A percentile compares a stretch with the other conserved stretches of the same genome.
These are phyloP conservation scores for Perizoma flavofasciatum DNA, from an alignment of 2,888 invertebrate species.

Conservation along the genomic window DNA sequence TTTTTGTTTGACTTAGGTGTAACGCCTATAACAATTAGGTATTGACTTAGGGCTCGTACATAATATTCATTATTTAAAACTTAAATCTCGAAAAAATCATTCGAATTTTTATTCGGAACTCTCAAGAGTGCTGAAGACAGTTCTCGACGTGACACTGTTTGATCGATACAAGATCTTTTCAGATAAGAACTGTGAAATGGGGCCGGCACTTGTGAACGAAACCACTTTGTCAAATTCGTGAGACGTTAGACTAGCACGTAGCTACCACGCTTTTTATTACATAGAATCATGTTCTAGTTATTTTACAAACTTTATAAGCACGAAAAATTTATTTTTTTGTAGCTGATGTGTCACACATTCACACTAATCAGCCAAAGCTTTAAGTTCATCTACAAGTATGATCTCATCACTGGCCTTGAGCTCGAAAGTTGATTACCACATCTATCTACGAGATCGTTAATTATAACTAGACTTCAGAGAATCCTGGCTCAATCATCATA, in stretches of 20 bases:
- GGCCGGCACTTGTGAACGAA: slow-evolving; percentile 53
- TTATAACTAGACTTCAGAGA: slow-evolving; percentile 57
- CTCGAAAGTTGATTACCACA: slow-evolving; percentile 42
- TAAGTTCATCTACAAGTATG: slow-evolving; percentile 30
- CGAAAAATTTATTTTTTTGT: slow-evolving; percentile 7
- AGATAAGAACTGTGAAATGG: slow-evolving; percentile 62
- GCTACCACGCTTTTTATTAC: not conserved
- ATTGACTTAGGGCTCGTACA: not conserved
- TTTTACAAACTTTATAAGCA: slow-evolving; percentile 5
- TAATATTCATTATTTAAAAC: slow-evolving; percentile 2
- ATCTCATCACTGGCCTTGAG: slow-evolving; percentile 48
- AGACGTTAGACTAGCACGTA: slow-evolving; percentile 30
- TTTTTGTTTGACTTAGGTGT: too few species aligned
- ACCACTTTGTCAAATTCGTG: slow-evolving; percentile 44
- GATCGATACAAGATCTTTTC: slow-evolving; percentile 67
- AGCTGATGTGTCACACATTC: slow-evolving; percentile 4
- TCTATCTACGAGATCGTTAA: slow-evolving; percentile 46
- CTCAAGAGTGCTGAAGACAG: slow-evolving; percentile 16
- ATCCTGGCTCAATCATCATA: slow-evolving; percentile 53
- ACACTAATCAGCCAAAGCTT: slow-evolving; percentile 15
- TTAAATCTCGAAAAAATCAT: slow-evolving; percentile 5
- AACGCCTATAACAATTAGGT: too few species aligned
- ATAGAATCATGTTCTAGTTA: slow-evolving; percentile 14
- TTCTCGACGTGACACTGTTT: slow-evolving; percentile 44
- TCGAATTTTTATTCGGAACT: slow-evolving; percentile 6